A percentile compares a stretch with the other conserved stretches of the same genome.
Conservation (phyloP, 2,113 vertebrate genomes). For the Callocephalon fimbriatum region DNA sequence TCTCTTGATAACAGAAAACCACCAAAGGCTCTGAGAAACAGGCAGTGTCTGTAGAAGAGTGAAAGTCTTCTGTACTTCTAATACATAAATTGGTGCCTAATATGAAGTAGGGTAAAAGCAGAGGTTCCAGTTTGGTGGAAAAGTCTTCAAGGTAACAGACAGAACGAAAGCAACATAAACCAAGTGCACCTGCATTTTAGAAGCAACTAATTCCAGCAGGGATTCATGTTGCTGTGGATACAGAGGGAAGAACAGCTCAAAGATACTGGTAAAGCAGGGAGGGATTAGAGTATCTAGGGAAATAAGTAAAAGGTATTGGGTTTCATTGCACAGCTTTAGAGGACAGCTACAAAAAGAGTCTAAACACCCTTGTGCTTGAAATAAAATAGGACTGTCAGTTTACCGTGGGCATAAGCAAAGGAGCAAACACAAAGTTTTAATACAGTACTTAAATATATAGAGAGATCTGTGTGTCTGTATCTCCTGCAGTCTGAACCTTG, state of each 20-base stretch:
- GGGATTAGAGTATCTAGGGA: slow-evolving; percentile 86
- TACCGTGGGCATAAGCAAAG: slow-evolving; percentile 37
- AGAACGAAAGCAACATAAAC: slow-evolving; percentile 66
- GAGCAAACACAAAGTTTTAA: slow-evolving; percentile 8
- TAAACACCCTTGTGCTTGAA: slow-evolving; percentile 52
- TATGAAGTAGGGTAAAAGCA: slow-evolving; percentile 16
- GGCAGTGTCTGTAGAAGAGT: neutral
- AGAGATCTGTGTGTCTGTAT: neutral
- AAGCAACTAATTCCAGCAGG: slow-evolving; percentile 80
- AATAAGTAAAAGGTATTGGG: slow-evolving; percentile 82
- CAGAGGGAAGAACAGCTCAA: slow-evolving; percentile 79
- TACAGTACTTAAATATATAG: neutral
- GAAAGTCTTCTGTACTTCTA: neutral
- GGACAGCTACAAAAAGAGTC: slow-evolving; percentile 59
- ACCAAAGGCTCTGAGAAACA: neutral
- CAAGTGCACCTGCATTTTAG: slow-evolving; percentile 79
- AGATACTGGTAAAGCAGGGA: slow-evolving; percentile 77
- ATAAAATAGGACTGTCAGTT: slow-evolving; percentile 48
- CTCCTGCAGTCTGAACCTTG: neutral
- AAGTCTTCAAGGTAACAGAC: slow-evolving; percentile 65
- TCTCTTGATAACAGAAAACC: neutral
- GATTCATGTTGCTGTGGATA: slow-evolving; percentile 87
- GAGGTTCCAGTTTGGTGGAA: slow-evolving; percentile 15
- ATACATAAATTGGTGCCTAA: neutral
- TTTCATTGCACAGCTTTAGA: slow-evolving; percentile 72